Conservation (phyloP, 2,797 vertebrate species). For the Melanotaenia parkinsoni region DNA sequence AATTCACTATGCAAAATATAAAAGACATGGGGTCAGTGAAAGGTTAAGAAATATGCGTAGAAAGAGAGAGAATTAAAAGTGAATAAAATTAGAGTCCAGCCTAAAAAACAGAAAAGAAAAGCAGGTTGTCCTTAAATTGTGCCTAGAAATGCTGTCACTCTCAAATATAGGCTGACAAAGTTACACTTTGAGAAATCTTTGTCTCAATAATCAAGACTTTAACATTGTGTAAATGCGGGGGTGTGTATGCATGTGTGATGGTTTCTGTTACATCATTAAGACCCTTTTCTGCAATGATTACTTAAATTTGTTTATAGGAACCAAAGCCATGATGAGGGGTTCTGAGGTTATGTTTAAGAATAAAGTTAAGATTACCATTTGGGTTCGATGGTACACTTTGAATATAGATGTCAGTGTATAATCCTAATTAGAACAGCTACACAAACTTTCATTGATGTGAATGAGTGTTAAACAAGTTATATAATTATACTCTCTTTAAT, state of each 20-base stretch:
- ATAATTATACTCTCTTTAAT: slow-evolving; percentile 25
- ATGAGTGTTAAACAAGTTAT: background rate
- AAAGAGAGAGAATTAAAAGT: slow-evolving; percentile 41
- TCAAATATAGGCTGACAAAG: slow-evolving; percentile 17
- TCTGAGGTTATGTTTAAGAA: background rate
- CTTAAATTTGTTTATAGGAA: background rate
- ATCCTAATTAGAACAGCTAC: background rate
- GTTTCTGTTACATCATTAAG: background rate
- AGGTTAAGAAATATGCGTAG: slow-evolving; percentile 23
- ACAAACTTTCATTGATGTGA: background rate
- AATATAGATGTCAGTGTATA: background rate
- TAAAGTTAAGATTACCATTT: background rate
- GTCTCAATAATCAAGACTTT: no score
- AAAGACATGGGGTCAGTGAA: slow-evolving; percentile 4
- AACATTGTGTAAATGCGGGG: background rate
- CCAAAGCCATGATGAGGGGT: background rate
- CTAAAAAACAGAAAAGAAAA: slow-evolving; percentile 5
- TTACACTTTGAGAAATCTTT: background rate
- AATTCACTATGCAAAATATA: slow-evolving; percentile 51
- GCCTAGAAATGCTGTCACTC: slow-evolving; percentile 30
- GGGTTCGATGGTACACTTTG: background rate
- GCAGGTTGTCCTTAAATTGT: slow-evolving; percentile 17
- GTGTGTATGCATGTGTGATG: background rate
- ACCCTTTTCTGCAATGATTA: no score
- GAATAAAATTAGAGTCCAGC: slow-evolving; percentile 39